Evolutionary conservation across 2,797 vertebrate species (phyloP).

Genomic region (Chelonia mydas): DNA sequence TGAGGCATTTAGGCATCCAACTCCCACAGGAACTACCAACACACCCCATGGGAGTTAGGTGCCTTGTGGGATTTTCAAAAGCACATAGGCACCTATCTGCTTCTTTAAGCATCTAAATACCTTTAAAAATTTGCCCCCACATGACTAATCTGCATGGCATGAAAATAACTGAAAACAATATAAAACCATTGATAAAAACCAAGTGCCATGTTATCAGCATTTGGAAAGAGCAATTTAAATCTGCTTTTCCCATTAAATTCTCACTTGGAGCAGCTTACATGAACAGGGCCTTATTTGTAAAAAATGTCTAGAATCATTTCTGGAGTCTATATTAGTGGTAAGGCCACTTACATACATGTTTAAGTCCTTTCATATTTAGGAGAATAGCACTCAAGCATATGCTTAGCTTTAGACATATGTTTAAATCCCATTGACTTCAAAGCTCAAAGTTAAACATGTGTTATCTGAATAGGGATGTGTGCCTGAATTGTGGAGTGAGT

Average conservation of each 20-base stretch:
- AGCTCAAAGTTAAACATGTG: not conserved
- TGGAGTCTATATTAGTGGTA: not conserved
- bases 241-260: not conserved
- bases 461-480: not conserved
- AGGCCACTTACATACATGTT: not conserved
- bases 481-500: not conserved
- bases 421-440: not conserved
- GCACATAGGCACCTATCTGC: not conserved
- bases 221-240: not conserved
- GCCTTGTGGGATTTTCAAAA: not conserved
- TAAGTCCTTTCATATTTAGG: not conserved
- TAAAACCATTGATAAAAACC: not conserved
- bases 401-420: accelerated
- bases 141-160: not conserved
- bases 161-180: not conserved
- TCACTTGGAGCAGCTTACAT: not conserved
- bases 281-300: not conserved
- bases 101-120: not conserved
- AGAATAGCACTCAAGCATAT: not conserved
- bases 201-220: not conserved
- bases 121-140: not conserved
- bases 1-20: not conserved
- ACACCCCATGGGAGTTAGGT: not conserved
- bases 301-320: not conserved
- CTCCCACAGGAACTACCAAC: not conserved